Conservation (phyloP, 1,140 invertebrate species). For the Eueides isabella region DNA sequence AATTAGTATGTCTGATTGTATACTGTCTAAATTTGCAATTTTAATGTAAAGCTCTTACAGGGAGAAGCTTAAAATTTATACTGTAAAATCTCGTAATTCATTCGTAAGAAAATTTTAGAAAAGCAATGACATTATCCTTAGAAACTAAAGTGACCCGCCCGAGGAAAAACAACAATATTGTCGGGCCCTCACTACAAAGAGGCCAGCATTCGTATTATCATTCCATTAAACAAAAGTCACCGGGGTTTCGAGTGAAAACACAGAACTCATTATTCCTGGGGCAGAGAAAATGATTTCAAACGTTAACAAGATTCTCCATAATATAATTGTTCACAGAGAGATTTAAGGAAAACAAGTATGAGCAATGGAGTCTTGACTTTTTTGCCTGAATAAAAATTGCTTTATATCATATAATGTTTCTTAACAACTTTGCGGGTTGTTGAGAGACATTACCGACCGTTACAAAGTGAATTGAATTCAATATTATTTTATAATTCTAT, state of each 20-base stretch:
- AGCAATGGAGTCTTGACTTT: constrained; percentile 44
- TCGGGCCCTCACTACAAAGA: constrained; percentile 72
- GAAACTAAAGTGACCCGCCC: constrained; percentile 73
- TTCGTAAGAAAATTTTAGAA: constrained; percentile 62
- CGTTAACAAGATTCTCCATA: constrained; percentile 80
- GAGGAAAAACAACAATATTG: constrained; percentile 77
- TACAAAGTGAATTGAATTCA: constrained; percentile 43
- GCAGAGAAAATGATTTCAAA: constrained; percentile 78
- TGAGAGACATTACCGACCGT: constrained; percentile 19
- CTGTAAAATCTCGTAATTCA: constrained; percentile 54
- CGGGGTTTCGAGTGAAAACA: constrained; percentile 78
- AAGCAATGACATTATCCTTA: constrained; percentile 74
- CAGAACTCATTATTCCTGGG: constrained; percentile 78
- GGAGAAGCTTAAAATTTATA: constrained; percentile 47
- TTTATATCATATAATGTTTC: constrained; percentile 54
- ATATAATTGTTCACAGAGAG: constrained; percentile 76
- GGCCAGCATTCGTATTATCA: constrained; percentile 79
- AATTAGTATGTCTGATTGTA: constrained; percentile 1
- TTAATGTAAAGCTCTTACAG: constrained; percentile 18
- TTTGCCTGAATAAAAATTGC: constrained; percentile 52
- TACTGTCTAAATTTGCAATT: background rate
- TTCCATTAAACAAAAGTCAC: constrained; percentile 82
- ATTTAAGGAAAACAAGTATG: constrained; percentile 80
- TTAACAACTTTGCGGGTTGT: constrained; percentile 30
- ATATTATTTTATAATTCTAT: constrained; percentile 59